Base-by-base conservation (phyloP, 2,797 vertebrate genomes). In the Pseudocheirus occidentalis region DNA sequence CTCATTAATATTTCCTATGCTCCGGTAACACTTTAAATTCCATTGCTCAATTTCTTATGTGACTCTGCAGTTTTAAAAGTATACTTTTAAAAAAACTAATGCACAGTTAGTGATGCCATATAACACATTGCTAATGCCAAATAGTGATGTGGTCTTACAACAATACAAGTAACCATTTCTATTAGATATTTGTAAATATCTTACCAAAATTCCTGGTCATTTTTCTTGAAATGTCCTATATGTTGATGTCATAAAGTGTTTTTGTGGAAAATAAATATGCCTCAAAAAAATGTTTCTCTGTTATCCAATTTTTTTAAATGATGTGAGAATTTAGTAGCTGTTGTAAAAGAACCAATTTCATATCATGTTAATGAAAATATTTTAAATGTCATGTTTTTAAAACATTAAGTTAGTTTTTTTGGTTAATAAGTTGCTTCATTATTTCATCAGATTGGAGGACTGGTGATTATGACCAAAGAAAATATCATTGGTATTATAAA, bases 401-500 rank as follows among this genome's bases (percentile, higher is more conserved):
- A 87, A 50, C 21, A 46, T 87, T 87, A 46, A 87, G 27, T 81
- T 66, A 66, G 29, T 34, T 93, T 28, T 91, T 73, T 40, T 73
- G 6, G 66, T 73, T 92, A 52, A 18, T 91, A 90, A 94, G 3
- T 91, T 57, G 91, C 92, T 93, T 91, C 54, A 90, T 21, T 59
- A 1, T 31, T 40, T 93, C 50, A 66, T 93, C n/a, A 56, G 40
- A 57, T 92, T 95, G 93, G 66, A n/a, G 40, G 9, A 50, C 9
- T 46, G 24, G 40, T 27, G 40, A 94, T 95, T 73, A 62, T 93
- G 89, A 14, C 57, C 66, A 90, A 90, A 97, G 89, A 95, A 96
- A 94, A 91, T 62, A 46, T 54, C 58, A 46, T 92, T 66, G 46
- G 58, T 91, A 93, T 93, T 94, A 95, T 87, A 96, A 96, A 92